phyloP scores from a whole-genome alignment of 2,797 vertebrate genomes.

The Pantherophis vulpinus region DNA sequence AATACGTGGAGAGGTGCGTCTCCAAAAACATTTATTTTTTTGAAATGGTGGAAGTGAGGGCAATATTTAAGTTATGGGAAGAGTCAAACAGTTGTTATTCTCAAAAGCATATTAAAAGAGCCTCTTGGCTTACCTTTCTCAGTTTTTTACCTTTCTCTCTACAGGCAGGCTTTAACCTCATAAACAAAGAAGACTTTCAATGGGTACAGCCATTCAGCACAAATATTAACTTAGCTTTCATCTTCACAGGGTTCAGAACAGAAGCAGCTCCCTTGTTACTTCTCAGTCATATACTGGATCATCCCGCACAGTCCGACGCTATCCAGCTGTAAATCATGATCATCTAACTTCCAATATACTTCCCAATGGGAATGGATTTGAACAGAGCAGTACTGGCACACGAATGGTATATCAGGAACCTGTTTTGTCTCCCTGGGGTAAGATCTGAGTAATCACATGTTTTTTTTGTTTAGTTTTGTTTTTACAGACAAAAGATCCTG shows the following conservation, averaged over 20 bases:
- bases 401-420: constrained; percentile 65
- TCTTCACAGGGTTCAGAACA: constrained; percentile 80
- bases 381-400: constrained; percentile 64
- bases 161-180: neutral
- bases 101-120: neutral
- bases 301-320: constrained; percentile 86
- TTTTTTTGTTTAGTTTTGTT: neutral
- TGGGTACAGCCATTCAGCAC: fast-evolving
- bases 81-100: neutral
- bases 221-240: constrained; percentile 11
- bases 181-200: neutral
- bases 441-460: constrained; percentile 29
- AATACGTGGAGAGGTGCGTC: neutral
- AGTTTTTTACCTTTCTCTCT: neutral
- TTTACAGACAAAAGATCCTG: neutral
- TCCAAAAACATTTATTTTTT: neutral
- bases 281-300: constrained; percentile 76
- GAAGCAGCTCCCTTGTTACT: constrained; percentile 75
- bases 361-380: constrained; percentile 68
- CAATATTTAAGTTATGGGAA: neutral
- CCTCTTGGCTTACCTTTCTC: neutral
- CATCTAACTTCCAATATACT: constrained; percentile 89
- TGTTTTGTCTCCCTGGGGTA: constrained; percentile 77
- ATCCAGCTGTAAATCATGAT: constrained; percentile 76
- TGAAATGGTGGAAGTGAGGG: neutral